Evolutionary conservation across 2,113 vertebrate genomes (phyloP).

Genomic region (Meriones unguiculatus): DNA sequence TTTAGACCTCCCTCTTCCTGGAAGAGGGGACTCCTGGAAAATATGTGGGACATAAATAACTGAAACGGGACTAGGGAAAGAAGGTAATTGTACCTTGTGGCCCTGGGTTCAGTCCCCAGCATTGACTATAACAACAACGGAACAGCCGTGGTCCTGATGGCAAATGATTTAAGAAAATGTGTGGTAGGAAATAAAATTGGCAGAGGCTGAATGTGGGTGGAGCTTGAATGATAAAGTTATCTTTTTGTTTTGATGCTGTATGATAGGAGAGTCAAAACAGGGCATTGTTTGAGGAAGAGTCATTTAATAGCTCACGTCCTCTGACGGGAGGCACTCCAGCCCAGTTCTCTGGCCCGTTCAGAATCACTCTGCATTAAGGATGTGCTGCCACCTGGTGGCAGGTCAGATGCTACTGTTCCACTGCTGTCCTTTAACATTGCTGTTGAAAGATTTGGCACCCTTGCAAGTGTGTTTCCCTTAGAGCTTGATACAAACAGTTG

Average conservation of each 20-base stretch:
- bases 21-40: background rate
- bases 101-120: background rate
- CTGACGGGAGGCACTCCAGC: background rate
- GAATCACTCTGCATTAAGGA: conserved; percentile 47
- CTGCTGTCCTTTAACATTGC: conserved; percentile 31
- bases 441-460: background rate
- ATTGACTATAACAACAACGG: background rate
- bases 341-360: background rate
- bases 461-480: conserved; percentile 19
- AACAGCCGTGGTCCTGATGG: background rate
- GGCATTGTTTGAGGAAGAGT: conserved; percentile 27
- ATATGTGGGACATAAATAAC: conserved; percentile 31
- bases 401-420: conserved; percentile 39
- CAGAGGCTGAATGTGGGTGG: conserved; percentile 6
- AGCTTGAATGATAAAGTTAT: background rate
- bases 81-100: background rate
- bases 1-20: conserved; percentile 22
- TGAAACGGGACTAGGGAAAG: background rate
- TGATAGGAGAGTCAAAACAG: conserved; percentile 17
- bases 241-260: conserved; percentile 27
- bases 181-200: background rate
- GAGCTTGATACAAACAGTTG: conserved; percentile 32
- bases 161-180: conserved; percentile 12
- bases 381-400: conserved; percentile 81
- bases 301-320: conserved; percentile 11